Evolutionary conservation across 2,888 invertebrate genomes (phyloP).

Genomic region (Rotaria magnacalcarata): DNA sequence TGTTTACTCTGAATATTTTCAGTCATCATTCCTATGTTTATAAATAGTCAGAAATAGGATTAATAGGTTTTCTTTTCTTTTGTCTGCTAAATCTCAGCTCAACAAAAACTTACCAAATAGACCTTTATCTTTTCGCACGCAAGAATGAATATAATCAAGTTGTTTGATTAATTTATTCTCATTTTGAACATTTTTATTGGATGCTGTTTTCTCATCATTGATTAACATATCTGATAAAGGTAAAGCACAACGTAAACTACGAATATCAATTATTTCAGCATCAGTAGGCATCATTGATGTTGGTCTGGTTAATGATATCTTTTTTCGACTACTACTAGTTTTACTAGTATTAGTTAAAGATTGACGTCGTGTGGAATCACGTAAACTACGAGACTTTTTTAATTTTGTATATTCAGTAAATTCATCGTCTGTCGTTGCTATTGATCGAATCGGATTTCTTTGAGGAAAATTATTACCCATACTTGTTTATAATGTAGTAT

Average conservation of each 20-base stretch:
- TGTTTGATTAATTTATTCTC: constrained; percentile 1
- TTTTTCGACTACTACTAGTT: background rate
- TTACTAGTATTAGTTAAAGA: background rate
- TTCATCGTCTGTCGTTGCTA: background rate
- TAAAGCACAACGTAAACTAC: constrained; percentile 17
- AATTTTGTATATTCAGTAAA: background rate
- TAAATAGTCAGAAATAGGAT: background rate
- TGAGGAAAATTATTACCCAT: background rate
- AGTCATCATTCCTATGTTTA: background rate
- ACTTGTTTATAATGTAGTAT: background rate
- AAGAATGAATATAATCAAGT: constrained; percentile 30
- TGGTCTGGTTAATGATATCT: background rate
- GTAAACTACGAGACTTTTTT: constrained; percentile 14
- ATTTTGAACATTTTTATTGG: background rate
- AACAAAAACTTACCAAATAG: background rate
- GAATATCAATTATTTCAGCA: constrained; percentile 24
- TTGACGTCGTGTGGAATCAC: background rate
- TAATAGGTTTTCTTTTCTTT: background rate
- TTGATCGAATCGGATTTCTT: background rate
- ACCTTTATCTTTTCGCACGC: constrained; percentile 28
- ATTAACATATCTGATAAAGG: background rate
- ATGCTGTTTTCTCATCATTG: background rate
- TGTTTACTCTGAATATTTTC: constrained; percentile 34
- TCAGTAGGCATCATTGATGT: background rate
- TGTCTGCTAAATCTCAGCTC: background rate